Conservation (phyloP, 2,888 invertebrate genomes). For the Octonoba sinensis region DNA sequence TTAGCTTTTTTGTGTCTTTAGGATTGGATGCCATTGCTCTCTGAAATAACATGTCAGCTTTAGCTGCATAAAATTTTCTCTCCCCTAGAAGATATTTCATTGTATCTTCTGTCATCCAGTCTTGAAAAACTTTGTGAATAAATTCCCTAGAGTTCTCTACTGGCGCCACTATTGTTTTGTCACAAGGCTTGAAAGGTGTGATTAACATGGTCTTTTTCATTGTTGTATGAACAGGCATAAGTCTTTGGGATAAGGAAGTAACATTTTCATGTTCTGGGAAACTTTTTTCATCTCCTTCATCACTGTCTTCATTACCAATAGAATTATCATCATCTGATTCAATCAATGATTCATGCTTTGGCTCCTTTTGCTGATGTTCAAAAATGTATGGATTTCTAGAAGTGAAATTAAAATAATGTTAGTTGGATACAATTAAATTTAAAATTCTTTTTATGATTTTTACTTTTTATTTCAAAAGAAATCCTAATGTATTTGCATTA, state of each 20-base stretch:
- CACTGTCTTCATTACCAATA: neutral
- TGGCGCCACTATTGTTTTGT: neutral
- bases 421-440: neutral
- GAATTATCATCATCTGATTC: conserved; percentile 6
- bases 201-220: conserved; percentile 30
- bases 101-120: conserved; percentile 51
- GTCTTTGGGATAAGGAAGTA: conserved; percentile 16
- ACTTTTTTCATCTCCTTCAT: neutral
- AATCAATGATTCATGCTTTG: neutral
- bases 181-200: conserved; percentile 9
- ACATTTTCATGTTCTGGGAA: conserved; percentile 42
- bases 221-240: conserved; percentile 29
- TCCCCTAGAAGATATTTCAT: conserved; percentile 48
- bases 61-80: conserved; percentile 31
- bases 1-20: conserved; percentile 5
- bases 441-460: too few species aligned
- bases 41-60: conserved; percentile 43
- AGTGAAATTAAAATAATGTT: neutral
- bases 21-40: conserved; percentile 10
- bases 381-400: conserved; percentile 37
- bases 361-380: neutral
- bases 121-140: conserved; percentile 15
- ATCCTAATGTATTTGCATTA: too few species aligned
- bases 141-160: conserved; percentile 19
- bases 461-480: too few species aligned